A percentile compares a stretch with the other conserved stretches of the same genome.
phyloP scores from a whole-genome alignment of 2,797 vertebrate genomes.

The Pelodytes ibericus region DNA sequence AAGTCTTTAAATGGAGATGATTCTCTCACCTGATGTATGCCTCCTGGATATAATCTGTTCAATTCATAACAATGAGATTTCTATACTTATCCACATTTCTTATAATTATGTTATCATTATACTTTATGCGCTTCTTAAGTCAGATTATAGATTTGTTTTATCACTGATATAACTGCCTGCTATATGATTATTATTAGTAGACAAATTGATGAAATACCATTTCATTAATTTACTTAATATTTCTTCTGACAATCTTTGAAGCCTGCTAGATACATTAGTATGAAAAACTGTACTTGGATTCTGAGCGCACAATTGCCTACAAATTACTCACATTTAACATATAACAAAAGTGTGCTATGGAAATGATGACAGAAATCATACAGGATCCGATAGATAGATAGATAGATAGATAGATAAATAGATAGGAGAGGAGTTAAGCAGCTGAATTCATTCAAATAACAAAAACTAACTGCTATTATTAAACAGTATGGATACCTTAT shows the following conservation, averaged over 20 bases:
- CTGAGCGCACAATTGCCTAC: neutral
- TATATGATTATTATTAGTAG: constrained; percentile 24
- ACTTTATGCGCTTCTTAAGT: constrained; percentile 28
- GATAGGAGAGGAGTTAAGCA: no score
- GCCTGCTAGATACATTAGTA: neutral
- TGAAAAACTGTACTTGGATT: neutral
- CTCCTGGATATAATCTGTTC: constrained; percentile 50
- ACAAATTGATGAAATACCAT: constrained; percentile 38
- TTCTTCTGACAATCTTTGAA: constrained; percentile 10
- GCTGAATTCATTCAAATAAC: no score
- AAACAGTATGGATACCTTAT: no score
- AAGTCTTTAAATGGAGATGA: constrained; percentile 47
- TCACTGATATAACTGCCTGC: constrained; percentile 18
- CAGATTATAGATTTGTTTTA: constrained; percentile 31
- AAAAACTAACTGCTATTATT: no score
- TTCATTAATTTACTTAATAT: constrained; percentile 27
- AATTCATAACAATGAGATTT: constrained; percentile 33
- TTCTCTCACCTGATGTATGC: constrained; percentile 50
- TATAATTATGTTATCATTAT: constrained; percentile 48
- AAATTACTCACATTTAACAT: neutral
- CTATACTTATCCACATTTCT: constrained; percentile 29
- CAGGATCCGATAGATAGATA: neutral
- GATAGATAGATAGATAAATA: neutral
- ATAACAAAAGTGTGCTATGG: no score
- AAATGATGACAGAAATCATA: no score